Evolutionary conservation across 2,113 vertebrate genomes (phyloP), one percentile per base, ranked within the genome.

Genomic region (Silurus glanis): DNA sequence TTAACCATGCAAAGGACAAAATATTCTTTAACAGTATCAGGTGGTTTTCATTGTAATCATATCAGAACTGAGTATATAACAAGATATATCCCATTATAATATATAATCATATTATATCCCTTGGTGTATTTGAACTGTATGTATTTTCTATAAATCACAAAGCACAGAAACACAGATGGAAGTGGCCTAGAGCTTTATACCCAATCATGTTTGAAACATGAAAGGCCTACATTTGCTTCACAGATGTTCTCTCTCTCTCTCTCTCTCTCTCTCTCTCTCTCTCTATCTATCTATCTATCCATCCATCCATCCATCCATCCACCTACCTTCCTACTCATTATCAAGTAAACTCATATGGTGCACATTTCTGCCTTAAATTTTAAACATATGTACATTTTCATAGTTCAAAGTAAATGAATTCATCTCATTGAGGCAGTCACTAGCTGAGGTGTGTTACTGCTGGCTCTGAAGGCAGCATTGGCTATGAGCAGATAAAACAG

Each of bases 401-500:
- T 3, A 62, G 67, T 37, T 37, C 45, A 84, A 23, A 75, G 9
- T 62, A 37, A 53, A 64, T 23, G 21, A 61, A 28, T 76, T 19
- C 14, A 75, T 76, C 47, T 76, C 47, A 55, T 78, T 74, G 45
- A 51, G 13, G 12, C 37, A 7, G 47, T 66, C 83, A 23, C 66
- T 79, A 78, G 28, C 59, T 79, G 61, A 85, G 61, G 53, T 56
- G 47, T 79, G 84, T 67, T 67, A 56, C 7, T 56, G 74, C 74
- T 79, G 25, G 72, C 74, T 53, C 69, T 55, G 74, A 85, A 23
- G n/a, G n/a, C 25, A 79, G 59, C 51, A 47, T 14, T 45, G 51
- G 21, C 61, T 8, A 17, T 47, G 37, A 23, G 25, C 8, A 62
- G 51, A 67, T 80, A 85, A 66, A 55, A 37, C 75, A 67, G 53